Evolutionary conservation across 2,888 invertebrate species (phyloP).

Genomic region (Apodemia mormo): DNA sequence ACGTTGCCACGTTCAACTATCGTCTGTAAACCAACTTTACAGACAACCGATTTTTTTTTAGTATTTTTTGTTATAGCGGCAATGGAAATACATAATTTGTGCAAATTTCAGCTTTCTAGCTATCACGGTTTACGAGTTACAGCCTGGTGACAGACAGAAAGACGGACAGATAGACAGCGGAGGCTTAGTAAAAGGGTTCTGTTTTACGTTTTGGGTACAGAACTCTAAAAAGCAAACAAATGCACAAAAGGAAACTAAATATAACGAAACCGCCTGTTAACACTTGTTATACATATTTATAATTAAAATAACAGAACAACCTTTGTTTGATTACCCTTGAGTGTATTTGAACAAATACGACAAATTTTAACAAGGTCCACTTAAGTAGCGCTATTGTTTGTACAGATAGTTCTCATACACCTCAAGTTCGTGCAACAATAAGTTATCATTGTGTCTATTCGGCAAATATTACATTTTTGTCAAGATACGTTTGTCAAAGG

Average conservation of each 20-base stretch:
- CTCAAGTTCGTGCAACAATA: conserved; percentile 12
- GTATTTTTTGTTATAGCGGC: no score
- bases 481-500: not conserved
- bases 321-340: conserved; percentile 13
- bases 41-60: no score
- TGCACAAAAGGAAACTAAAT: not conserved
- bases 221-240: no score
- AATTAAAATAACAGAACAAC: conserved; percentile 9
- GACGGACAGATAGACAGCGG: no score
- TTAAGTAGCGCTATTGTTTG: conserved; percentile 16
- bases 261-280: not conserved
- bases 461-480: conserved; percentile 15
- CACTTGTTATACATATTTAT: conserved; percentile 5
- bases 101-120: no score
- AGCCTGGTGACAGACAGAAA: no score
- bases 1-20: no score
- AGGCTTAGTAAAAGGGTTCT: no score
- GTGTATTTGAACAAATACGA: conserved; percentile 11
- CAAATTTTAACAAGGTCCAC: conserved; percentile 18
- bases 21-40: no score
- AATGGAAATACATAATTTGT: no score
- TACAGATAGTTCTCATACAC: conserved; percentile 8
- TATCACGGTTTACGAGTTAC: no score
- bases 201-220: no score
- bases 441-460: conserved; percentile 4